A percentile compares a stretch with the other conserved stretches of the same genome.
These are phyloP conservation scores for Clarias platycephalus DNA, from an alignment of 2,797 vertebrate species.

Conservation along the genomic window DNA sequence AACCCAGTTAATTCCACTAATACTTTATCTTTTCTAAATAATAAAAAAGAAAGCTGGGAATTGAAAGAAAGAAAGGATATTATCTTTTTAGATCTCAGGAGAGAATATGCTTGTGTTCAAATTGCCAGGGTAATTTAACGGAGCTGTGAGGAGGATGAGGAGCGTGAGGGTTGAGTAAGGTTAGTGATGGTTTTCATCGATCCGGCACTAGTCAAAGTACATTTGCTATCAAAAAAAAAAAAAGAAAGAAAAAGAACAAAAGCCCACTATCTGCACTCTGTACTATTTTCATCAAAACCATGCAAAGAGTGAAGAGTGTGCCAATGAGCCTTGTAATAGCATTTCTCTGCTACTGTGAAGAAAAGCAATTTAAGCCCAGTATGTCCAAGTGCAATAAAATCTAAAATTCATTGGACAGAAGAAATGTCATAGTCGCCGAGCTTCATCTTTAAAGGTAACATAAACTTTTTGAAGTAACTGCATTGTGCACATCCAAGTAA, in stretches of 20 bases:
- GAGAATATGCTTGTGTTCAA: constrained; percentile 26
- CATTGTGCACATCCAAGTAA: not conserved
- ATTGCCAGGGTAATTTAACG: constrained; percentile 26
- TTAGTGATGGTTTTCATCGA: constrained; percentile 37
- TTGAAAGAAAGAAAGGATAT: constrained; percentile 15
- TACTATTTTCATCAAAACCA: constrained; percentile 13
- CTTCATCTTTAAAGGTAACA: constrained; percentile 13
- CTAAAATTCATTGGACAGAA: constrained; percentile 19
- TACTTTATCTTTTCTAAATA: constrained; percentile 68
- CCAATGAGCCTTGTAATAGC: constrained; percentile 33
- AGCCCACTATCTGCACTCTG: constrained; percentile 6
- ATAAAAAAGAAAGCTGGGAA: constrained; percentile 34
- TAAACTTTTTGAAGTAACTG: constrained; percentile 6
- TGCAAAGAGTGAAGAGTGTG: constrained; percentile 23
- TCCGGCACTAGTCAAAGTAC: constrained; percentile 23
- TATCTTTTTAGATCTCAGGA: constrained; percentile 18
- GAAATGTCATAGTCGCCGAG: constrained; percentile 6
- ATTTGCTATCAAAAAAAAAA: constrained; percentile 2
- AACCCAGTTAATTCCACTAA: constrained; percentile 69
- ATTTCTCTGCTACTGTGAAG: constrained; percentile 27
- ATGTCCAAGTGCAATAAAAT: constrained; percentile 11
- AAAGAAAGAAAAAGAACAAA: not conserved
- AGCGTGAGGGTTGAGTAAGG: constrained; percentile 35
- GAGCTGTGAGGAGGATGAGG: constrained; percentile 25
- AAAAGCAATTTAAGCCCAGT: constrained; percentile 22